phyloP scores from a whole-genome alignment of 2,888 invertebrate species.

The Orchestes rusci region DNA sequence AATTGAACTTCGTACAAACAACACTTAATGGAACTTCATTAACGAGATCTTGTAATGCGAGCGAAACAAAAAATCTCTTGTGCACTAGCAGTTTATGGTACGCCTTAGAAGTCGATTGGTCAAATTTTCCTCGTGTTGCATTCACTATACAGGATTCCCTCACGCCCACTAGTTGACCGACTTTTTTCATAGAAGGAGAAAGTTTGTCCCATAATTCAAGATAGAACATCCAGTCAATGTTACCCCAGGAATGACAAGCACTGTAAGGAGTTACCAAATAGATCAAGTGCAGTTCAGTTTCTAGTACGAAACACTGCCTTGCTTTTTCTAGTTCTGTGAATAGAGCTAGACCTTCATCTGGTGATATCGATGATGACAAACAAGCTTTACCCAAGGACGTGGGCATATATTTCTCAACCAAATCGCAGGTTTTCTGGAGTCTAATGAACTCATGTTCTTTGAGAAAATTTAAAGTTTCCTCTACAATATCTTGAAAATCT shows the following conservation, averaged over 20 bases:
- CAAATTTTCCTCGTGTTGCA: slow-evolving; percentile 62
- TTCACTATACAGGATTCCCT: slow-evolving; percentile 77
- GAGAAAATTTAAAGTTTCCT: slow-evolving; percentile 62
- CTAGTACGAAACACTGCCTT: slow-evolving; percentile 81
- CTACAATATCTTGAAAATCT: slow-evolving; percentile 42
- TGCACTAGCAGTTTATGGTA: slow-evolving; percentile 54
- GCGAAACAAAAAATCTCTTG: slow-evolving; percentile 79
- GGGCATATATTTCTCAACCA: slow-evolving; percentile 50
- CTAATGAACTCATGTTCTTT: slow-evolving; percentile 77
- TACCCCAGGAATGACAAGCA: slow-evolving; percentile 69
- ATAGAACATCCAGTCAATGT: slow-evolving; percentile 75
- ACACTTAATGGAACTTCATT: slow-evolving; percentile 76
- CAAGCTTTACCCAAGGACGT: slow-evolving; percentile 90
- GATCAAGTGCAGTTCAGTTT: slow-evolving; percentile 90
- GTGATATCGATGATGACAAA: slow-evolving; percentile 87
- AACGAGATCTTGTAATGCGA: slow-evolving; percentile 88
- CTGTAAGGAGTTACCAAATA: slow-evolving; percentile 94
- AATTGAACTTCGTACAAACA: slow-evolving; percentile 79
- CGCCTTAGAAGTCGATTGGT: slow-evolving; percentile 45
- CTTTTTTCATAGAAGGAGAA: slow-evolving; percentile 70
- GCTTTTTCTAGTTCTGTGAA: slow-evolving; percentile 88
- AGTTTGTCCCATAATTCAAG: slow-evolving; percentile 78
- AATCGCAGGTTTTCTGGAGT: slow-evolving; percentile 47
- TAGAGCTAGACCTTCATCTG: slow-evolving; percentile 83
- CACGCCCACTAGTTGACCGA: slow-evolving; percentile 79